Percentiles rank a stretch among this genome's conserved stretches.
Evolutionary conservation across 2,113 vertebrate species (phyloP).

Genomic region (Dissostichus mawsoni): DNA sequence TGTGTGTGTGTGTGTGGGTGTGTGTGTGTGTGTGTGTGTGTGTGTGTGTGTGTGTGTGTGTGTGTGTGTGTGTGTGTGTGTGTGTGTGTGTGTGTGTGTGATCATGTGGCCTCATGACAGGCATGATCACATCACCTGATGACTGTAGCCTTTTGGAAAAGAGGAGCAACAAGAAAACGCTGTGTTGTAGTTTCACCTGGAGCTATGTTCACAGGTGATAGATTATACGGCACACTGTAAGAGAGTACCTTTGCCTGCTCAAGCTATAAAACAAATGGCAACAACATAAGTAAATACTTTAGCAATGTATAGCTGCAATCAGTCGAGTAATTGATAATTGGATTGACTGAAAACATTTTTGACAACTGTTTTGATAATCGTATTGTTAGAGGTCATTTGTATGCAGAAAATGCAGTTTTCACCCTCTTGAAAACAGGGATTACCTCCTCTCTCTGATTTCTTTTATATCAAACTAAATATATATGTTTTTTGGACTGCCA

Average conservation of each 20-base stretch:
- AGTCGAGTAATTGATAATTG: too few species aligned
- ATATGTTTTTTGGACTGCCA: too few species aligned
- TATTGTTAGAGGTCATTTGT: too few species aligned
- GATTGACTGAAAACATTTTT: too few species aligned
- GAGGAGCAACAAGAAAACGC: not conserved
- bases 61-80: not conserved
- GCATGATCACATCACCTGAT: conserved; percentile 44
- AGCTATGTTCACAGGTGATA: not conserved
- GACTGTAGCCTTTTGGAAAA: conserved; percentile 2
- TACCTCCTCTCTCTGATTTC: too few species aligned
- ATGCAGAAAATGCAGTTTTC: too few species aligned
- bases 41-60: too few species aligned
- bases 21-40: not conserved
- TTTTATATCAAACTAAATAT: too few species aligned
- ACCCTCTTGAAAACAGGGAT: too few species aligned
- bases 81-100: not conserved
- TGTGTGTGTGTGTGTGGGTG: too few species aligned
- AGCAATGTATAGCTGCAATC: too few species aligned
- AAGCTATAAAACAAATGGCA: not conserved
- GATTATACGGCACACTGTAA: not conserved
- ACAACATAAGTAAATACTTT: not conserved
- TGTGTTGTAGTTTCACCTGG: conserved; percentile 2
- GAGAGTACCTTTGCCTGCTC: not conserved
- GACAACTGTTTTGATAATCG: too few species aligned
- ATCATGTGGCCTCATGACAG: not conserved